Evolutionary conservation across 2,888 invertebrate species (phyloP).

Genomic region (Gymnosoma rotundatum): DNA sequence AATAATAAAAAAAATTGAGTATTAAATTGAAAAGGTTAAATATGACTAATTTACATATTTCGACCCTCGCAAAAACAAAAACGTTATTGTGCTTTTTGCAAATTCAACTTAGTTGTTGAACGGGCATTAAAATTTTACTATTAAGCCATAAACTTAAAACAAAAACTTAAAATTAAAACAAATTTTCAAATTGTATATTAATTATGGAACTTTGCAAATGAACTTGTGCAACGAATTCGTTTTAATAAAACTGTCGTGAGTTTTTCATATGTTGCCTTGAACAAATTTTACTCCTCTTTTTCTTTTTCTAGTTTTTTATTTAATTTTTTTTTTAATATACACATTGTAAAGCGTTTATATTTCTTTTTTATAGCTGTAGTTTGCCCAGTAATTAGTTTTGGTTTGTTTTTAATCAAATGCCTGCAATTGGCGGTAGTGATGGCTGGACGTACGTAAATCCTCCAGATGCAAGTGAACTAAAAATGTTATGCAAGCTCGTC

Average conservation of each 20-base stretch:
- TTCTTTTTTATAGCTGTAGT: constrained; percentile 29
- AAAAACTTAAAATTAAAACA: background rate
- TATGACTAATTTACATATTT: too few species aligned
- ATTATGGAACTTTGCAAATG: constrained; percentile 14
- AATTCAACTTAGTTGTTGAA: background rate
- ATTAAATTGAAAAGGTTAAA: too few species aligned
- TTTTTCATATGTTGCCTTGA: constrained; percentile 38
- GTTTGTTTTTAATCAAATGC: constrained; percentile 54
- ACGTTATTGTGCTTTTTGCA: background rate
- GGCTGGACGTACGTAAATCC: constrained; percentile 56
- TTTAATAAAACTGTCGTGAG: constrained; percentile 9
- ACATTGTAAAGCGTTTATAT: constrained; percentile 33
- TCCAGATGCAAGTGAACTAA: constrained; percentile 36
- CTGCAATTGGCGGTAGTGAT: constrained; percentile 59
- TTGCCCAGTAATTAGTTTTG: constrained; percentile 62
- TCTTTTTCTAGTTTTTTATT: background rate
- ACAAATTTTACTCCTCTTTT: background rate
- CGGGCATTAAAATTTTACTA: background rate
- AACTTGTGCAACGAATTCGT: constrained; percentile 34
- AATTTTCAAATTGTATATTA: constrained; percentile 1
- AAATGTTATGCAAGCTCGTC: background rate
- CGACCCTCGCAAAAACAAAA: background rate
- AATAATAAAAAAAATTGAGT: too few species aligned
- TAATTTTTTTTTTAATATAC: constrained; percentile 23
- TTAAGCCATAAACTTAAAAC: background rate